These are phyloP conservation scores for Callipepla squamata DNA, from an alignment of 2,113 vertebrate species.

Conservation along the genomic window DNA sequence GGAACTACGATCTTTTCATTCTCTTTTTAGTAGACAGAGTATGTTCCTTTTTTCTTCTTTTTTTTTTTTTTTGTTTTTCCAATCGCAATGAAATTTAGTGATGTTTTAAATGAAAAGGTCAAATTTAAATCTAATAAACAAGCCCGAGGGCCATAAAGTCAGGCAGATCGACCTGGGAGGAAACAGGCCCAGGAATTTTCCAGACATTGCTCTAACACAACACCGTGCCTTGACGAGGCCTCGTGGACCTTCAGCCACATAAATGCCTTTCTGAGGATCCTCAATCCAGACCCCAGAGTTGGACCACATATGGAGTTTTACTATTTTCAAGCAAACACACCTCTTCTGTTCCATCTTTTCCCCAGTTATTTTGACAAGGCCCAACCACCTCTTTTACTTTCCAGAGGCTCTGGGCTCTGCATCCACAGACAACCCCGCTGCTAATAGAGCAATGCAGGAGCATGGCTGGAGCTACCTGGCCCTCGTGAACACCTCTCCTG, in stretches of 20 bases:
- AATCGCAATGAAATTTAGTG: neutral
- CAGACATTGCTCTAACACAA: neutral
- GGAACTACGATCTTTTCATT: fast-evolving
- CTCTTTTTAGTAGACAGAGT: neutral
- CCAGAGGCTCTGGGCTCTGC: neutral
- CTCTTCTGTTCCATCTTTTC: fast-evolving
- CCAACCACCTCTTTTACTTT: neutral
- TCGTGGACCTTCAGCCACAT: neutral
- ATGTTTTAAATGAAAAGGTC: neutral
- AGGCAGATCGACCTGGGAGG: neutral
- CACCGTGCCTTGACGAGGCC: neutral
- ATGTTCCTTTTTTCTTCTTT: neutral
- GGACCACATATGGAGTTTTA: neutral
- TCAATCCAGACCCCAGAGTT: neutral
- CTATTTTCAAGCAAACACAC: neutral
- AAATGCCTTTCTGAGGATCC: neutral
- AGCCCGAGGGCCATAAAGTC: neutral
- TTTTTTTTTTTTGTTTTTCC: neutral
- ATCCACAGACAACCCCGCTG: neutral
- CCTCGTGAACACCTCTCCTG: neutral
- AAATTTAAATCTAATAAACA: conserved; percentile 15
- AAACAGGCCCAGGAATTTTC: neutral
- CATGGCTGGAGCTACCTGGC: neutral
- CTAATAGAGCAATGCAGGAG: neutral
- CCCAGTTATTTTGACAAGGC: neutral